Conservation (phyloP, 2,888 invertebrate species). For the Lasioglossum vierecki region DNA sequence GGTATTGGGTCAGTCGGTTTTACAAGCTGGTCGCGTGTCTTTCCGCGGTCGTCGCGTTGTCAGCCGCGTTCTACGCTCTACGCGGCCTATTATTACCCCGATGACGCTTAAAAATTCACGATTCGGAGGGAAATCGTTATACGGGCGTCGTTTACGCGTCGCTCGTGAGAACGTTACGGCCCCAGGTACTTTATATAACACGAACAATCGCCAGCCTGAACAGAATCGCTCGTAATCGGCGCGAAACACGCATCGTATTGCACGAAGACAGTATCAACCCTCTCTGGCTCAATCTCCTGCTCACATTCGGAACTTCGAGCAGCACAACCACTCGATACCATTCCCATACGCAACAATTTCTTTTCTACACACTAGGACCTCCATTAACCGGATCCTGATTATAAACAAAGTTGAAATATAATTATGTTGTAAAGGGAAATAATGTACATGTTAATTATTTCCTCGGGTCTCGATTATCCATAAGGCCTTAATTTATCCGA, state of each 20-base stretch:
- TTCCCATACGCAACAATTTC: not conserved
- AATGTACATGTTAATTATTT: too few species aligned
- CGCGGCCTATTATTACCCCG: slow-evolving; percentile 21
- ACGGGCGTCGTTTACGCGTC: not conserved
- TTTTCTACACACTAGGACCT: too few species aligned
- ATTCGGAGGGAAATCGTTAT: slow-evolving; percentile 6
- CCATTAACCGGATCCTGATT: too few species aligned
- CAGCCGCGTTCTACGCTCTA: slow-evolving; percentile 17
- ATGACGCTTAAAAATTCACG: slow-evolving; percentile 17
- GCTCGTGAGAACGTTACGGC: not conserved
- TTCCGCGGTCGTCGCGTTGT: slow-evolving; percentile 29
- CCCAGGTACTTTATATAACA: not conserved
- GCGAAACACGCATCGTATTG: not conserved
- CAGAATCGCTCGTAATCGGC: not conserved
- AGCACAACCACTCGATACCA: not conserved
- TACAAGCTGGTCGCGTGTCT: slow-evolving; percentile 52
- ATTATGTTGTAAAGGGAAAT: too few species aligned
- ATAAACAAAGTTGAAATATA: too few species aligned
- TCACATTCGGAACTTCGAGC: not conserved
- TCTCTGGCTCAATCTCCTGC: not conserved
- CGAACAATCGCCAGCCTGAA: not conserved
- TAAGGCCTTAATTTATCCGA: too few species aligned
- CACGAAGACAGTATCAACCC: not conserved
- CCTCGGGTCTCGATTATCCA: too few species aligned
- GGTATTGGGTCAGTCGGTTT: slow-evolving; percentile 59